These are phyloP conservation scores for Zeus faber DNA, from an alignment of 2,113 vertebrate species.

Conservation along the genomic window DNA sequence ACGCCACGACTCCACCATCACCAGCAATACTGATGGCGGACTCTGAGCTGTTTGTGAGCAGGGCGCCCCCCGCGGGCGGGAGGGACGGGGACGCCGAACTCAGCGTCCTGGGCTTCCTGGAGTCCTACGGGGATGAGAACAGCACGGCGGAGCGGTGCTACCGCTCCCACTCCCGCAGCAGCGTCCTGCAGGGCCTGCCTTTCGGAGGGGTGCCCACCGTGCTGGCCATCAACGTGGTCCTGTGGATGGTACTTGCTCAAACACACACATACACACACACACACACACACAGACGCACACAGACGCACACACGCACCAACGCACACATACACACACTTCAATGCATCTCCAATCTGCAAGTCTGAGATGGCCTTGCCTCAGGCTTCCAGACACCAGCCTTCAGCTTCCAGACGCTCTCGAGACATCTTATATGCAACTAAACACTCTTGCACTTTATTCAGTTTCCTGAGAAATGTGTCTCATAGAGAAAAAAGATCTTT, in stretches of 20 bases:
- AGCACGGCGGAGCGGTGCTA: constrained; percentile 80
- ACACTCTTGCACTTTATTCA: too few species aligned
- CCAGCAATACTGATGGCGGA: constrained; percentile 58
- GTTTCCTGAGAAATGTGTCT: too few species aligned
- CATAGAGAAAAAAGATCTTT: too few species aligned
- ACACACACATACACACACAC: not conserved
- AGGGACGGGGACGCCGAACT: constrained; percentile 29
- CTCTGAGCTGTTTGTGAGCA: constrained; percentile 49
- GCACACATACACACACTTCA: not conserved
- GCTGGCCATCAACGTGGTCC: constrained; percentile 82
- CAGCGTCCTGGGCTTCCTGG: constrained; percentile 58
- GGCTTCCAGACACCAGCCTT: too few species aligned
- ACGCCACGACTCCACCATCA: not conserved
- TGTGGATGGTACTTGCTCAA: constrained; percentile 84
- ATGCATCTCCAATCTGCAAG: too few species aligned
- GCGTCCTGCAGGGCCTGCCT: constrained; percentile 89
- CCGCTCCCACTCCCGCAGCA: constrained; percentile 79
- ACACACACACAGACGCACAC: not conserved
- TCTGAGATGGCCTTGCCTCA: too few species aligned
- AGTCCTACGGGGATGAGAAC: constrained; percentile 61
- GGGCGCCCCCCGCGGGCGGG: constrained; percentile 45
- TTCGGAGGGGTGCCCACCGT: constrained; percentile 93
- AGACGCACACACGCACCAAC: not conserved
- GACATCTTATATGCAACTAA: too few species aligned
- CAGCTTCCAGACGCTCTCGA: too few species aligned